Evolutionary conservation across 1,140 invertebrate species (phyloP), one percentile per base, ranked within the genome.

Genomic region (Danaus melanippus): DNA sequence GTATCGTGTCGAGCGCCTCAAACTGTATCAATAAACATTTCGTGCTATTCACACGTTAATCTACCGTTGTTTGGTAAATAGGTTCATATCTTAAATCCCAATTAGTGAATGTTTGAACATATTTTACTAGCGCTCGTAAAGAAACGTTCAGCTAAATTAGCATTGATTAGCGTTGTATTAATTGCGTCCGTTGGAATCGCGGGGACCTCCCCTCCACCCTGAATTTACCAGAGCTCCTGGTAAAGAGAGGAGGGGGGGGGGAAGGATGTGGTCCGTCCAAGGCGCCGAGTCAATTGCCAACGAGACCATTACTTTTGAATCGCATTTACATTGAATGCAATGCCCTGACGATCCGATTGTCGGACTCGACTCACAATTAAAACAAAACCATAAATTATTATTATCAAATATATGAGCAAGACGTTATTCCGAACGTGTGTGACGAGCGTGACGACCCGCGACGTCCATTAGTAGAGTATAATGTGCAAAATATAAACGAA

Each of bases 291-390:
- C 69, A 76, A 74, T 76, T 71, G 74, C 56, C 66, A 62, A 65
- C 64, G 61, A 68, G 65, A 61, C 69, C 76, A 76, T 80, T 75
- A 75, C 69, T 73, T 70, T 67, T 61, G 65, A 64, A 66, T 43
- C 66, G 64, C 71, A 83, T 84, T 84, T 79, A 81, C 80, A 84
- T 84, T 84, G 80, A 83, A 83, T 83, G 77, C 56, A 45, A 11
- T 50, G 54, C 47, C 44, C 56, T 39, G 61, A 56, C 63, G 59
- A 59, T 46, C 62, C 39, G 49, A 52, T 54, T 54, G 66, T 64
- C 67, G 56, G 50, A 73, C 21, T 68, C 67, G 71, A 66, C 54
- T 49, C 71, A 67, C 77, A 83, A 80, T 83, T 83, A 83, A 83
- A 80, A 80, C 75, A 72, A 67, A 66, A 58, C 69, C 67, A 71